Evolutionary conservation across 2,797 vertebrate genomes (phyloP), one percentile per base, ranked within the genome.

Genomic region (Urocyon cinereoargenteus): DNA sequence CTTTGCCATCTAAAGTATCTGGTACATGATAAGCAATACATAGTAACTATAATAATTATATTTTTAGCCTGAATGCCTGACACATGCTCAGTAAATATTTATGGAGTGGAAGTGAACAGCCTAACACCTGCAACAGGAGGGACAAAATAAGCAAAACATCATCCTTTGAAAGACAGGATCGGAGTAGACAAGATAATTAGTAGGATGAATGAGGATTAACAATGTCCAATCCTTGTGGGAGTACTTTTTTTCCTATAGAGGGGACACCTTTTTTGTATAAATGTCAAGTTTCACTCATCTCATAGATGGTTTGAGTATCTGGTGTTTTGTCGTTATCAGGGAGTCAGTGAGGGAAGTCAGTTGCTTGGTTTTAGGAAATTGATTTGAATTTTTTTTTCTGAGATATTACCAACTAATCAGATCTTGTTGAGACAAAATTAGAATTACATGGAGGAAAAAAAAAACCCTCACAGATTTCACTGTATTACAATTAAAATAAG

Each of bases 161-260:
- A 84, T 51, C 24, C 34, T 73, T 94, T 24, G 2, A 91, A 45
- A 93, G 21, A 84, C 11, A 95, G 62, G 78, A 93, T 73, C 70
- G 51, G 73, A 79, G 36, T 45, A 57, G 66, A 75, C 85, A 34
- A 55, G 21, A 51, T 73, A 84, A 96, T 96, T 72, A 90, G 79
- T 86, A 92, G 49, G 16, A 82, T 92, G 57, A 97, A 97, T 93
- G 83, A 96, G 49, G 90, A 91, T 93, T 96, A 97, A 96, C 85
- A 75, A 72, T 90, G 15, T 0, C 87, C 40, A 97, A 81, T 95
- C 79, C 88, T 86, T 79, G 57, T 10, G 14, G 68, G 85, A 40
- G 15, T 45, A 28, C 61, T 59, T 83, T 81, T 84, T 84, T 90
- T 75, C 55, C 82, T 51, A 4, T 68, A 66, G 86, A 96, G 86